phyloP scores from a whole-genome alignment of 2,888 invertebrate genomes.

The Cistogaster globosa region DNA sequence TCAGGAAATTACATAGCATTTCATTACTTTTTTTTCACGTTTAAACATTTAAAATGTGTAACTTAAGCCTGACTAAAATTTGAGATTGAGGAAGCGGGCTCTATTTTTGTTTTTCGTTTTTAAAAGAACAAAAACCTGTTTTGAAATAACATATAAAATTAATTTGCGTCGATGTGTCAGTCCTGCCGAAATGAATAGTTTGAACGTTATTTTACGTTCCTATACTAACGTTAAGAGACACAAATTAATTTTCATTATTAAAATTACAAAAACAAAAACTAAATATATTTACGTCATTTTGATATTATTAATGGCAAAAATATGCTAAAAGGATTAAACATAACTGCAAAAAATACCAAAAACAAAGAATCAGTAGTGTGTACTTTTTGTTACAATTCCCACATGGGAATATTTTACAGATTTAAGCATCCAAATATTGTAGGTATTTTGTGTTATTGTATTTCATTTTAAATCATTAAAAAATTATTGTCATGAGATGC shows the following conservation, averaged over 20 bases:
- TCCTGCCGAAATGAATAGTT: neutral
- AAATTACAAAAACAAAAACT: neutral
- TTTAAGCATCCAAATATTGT: conserved; percentile 10
- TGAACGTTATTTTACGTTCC: neutral
- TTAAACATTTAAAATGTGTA: too few species aligned
- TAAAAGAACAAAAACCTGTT: too few species aligned
- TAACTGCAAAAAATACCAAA: conserved; percentile 20
- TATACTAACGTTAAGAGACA: neutral
- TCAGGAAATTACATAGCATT: too few species aligned
- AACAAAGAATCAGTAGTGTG: neutral
- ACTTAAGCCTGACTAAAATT: too few species aligned
- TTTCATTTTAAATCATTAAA: neutral
- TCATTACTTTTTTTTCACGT: too few species aligned
- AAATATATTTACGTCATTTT: conserved; percentile 10
- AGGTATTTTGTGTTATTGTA: neutral
- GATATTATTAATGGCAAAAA: conserved; percentile 57
- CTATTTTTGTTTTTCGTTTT: too few species aligned
- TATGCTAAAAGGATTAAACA: conserved; percentile 54
- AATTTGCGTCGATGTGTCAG: neutral
- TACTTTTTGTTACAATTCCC: conserved; percentile 20
- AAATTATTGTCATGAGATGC: conserved; percentile 58
- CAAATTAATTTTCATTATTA: neutral
- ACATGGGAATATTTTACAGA: too few species aligned
- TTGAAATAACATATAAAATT: neutral
- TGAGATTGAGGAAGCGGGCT: too few species aligned